Evolutionary conservation across 2,888 invertebrate genomes (phyloP), one percentile per base, ranked within the genome.

Genomic region (Drosophila meridiana): DNA sequence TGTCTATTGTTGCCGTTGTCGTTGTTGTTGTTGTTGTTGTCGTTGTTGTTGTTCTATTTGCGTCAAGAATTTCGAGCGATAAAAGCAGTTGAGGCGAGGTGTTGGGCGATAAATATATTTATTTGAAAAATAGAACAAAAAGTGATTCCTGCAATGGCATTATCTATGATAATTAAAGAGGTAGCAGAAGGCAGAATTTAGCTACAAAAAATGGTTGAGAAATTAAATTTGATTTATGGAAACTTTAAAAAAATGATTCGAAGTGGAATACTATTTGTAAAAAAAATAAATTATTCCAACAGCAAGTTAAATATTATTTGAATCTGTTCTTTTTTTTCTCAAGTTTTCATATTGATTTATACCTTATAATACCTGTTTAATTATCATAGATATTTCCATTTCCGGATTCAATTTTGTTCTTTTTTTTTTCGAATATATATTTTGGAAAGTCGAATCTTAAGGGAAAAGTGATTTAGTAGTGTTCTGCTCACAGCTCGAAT

Each of bases 1-100:
- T 56, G 55, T 58, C 56, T 64, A 43, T 55, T 75, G 64, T 20
- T 59, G 62, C 43, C 62, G 58, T 38, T 59, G 58, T 45, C 53
- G 56, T 14, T 63, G 59, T n/a, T 20, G 48, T 9, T 36, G 38
- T 42, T 62, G 48, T 20, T 34, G 38, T 32, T 64, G 62, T n/a
- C n/a, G n/a, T 6, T 36, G 57, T n/a, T 48, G 50, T 47, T 65
- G 59, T 60, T 69, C 34, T 36, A 36, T 13, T 52, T 52, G 52
- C 20, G 75, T 58, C 69, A 67, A 47, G 69, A 40, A 78, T 67
- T 64, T 40, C 3, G 2, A 63, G 48, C 43, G 20, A 55, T 55
- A 38, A 55, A 40, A 55, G 55, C 38, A 4, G 38, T 55, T 55
- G 38, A 36, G 36, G 36, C 36, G 28, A 28, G 8, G 38, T 36